phyloP scores from a whole-genome alignment of 2,888 invertebrate genomes.

The Eilema sororculum region DNA sequence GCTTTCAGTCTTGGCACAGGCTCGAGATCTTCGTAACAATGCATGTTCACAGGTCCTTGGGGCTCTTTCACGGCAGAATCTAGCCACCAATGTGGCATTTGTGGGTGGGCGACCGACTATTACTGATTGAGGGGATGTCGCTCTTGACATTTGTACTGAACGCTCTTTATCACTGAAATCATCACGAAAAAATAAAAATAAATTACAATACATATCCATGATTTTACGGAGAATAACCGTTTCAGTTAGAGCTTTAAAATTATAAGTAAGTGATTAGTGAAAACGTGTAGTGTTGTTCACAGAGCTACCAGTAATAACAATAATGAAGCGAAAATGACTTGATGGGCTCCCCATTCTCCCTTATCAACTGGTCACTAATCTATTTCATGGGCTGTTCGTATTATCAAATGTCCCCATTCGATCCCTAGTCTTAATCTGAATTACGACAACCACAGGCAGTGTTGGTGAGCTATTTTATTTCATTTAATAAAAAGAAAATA shows the following conservation, averaged over 20 bases:
- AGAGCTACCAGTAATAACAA: not conserved
- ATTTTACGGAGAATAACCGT: too few species aligned
- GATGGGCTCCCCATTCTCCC: too few species aligned
- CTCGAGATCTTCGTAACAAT: slow-evolving; percentile 89
- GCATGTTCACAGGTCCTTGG: slow-evolving; percentile 95
- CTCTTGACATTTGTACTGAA: slow-evolving; percentile 82
- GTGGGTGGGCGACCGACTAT: slow-evolving; percentile 87
- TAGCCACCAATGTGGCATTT: slow-evolving; percentile 92
- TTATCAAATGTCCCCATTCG: too few species aligned
- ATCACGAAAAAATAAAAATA: not conserved
- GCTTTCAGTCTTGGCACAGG: slow-evolving; percentile 93
- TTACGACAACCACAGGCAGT: too few species aligned
- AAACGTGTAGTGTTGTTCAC: not conserved
- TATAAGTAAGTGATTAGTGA: not conserved
- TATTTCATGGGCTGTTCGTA: too few species aligned
- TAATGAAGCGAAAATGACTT: not conserved
- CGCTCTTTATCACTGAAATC: slow-evolving; percentile 81
- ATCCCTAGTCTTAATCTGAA: too few species aligned
- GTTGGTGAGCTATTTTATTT: too few species aligned
- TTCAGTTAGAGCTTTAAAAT: too few species aligned
- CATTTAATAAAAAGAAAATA: not conserved
- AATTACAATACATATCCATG: too few species aligned
- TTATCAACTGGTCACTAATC: too few species aligned
- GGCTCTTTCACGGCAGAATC: slow-evolving; percentile 93
- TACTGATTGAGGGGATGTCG: slow-evolving; percentile 81